Evolutionary conservation across 1,140 invertebrate genomes (phyloP), one percentile per base, ranked within the genome.

Genomic region (Phthorimaea operculella): DNA sequence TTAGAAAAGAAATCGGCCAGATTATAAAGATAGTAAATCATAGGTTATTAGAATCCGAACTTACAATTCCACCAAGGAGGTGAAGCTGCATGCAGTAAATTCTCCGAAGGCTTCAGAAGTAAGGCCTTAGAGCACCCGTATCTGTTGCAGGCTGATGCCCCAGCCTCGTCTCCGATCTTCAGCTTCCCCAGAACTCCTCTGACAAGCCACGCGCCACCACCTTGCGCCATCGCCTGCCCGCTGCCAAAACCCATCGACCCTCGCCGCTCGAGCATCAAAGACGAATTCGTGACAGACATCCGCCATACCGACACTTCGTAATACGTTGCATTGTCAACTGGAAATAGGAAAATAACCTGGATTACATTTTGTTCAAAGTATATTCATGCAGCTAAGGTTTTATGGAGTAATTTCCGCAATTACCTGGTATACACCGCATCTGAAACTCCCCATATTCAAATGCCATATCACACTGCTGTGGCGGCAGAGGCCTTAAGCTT

Each of bases 271-370:
- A 83, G 60, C 4, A 77, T 58, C 16, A 82, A 61, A 0, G 81
- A 83, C 1, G 76, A 60, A 52, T 84, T 84, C 6, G 72, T 74
- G 10, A 66, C 70, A 7, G 81, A 84, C 66, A 82, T 70, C 6
- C 75, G 64, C 81, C 79, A 84, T 6, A 84, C 79, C 7, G 78
- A 80, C 0, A 83, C 72, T 63, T 84, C 81, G 59, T 84, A 84
- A 60, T 84, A 73, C 5, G 81, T 84, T 39, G 81, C 81, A 34
- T 84, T 84, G 63, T 84, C 79, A 39, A 84, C 79, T 82, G 58
- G 9, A 68, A 76, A 14, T 47, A 16, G n/a, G 11, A 4, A 6
- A 28, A 28, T 2, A 28, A 28, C 6, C 21, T 4, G 21, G 21
- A 4, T 28, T 4, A 28, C 2, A 28, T 28, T 28, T 28, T 28